A percentile compares a stretch with the other conserved stretches of the same genome.
phyloP scores from a whole-genome alignment of 2,797 vertebrate species.

The Molossus alvarezi region DNA sequence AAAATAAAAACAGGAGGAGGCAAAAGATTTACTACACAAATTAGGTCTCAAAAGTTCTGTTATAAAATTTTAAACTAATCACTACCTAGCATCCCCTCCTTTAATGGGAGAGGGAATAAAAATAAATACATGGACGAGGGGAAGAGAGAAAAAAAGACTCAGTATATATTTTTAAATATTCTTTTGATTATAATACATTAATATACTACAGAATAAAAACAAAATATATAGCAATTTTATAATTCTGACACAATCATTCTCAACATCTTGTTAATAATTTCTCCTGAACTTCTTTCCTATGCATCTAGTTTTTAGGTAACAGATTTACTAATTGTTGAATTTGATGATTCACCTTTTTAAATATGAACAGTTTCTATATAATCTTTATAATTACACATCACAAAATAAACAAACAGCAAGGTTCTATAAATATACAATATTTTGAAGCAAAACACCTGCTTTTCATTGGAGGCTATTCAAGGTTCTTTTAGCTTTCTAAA shows the following conservation, averaged over 20 bases:
- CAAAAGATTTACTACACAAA: conserved; percentile 40
- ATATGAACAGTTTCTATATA: neutral
- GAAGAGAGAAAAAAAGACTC: neutral
- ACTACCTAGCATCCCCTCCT: neutral
- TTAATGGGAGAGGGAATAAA: neutral
- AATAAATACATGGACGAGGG: neutral
- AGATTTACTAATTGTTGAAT: conserved; percentile 40
- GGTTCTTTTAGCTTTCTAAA: conserved; percentile 49
- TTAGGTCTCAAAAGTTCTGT: conserved; percentile 15
- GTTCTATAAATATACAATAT: neutral
- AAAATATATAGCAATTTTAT: conserved; percentile 33
- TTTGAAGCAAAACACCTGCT: conserved; percentile 59
- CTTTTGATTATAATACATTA: conserved; percentile 57
- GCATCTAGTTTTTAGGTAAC: neutral
- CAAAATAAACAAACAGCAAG: conserved; percentile 55
- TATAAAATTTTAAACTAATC: conserved; percentile 59
- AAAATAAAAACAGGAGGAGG: conserved; percentile 26
- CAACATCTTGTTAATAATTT: conserved; percentile 31
- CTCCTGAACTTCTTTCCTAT: conserved; percentile 4
- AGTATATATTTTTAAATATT: conserved; percentile 21
- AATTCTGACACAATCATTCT: conserved; percentile 22
- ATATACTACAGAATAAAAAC: conserved; percentile 20
- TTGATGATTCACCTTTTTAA: neutral
- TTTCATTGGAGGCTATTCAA: neutral
- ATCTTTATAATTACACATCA: neutral